Percentiles rank a stretch among this genome's conserved stretches.
phyloP scores from a whole-genome alignment of 2,888 invertebrate species.

The Notodromas monacha region DNA sequence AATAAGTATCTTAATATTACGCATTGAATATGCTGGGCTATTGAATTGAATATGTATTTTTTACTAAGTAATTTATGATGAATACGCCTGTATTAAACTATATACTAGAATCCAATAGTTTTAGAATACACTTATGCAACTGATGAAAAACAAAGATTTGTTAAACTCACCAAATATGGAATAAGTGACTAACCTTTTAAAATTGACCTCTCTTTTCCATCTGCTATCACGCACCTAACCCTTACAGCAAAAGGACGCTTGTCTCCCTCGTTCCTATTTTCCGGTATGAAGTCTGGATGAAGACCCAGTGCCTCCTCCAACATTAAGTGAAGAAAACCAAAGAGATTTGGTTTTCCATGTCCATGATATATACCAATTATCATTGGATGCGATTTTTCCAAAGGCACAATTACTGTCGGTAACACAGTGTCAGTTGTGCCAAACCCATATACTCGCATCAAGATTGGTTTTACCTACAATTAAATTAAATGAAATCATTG shows the following conservation, averaged over 20 bases:
- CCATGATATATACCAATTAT: slow-evolving; percentile 4
- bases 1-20: slow-evolving; percentile 4
- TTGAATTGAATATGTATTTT: slow-evolving; percentile 4
- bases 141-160: slow-evolving; percentile 4
- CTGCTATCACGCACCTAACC: slow-evolving; percentile 4
- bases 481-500: slow-evolving; percentile 4
- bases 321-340: slow-evolving; percentile 4
- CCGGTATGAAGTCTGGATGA: slow-evolving; percentile 4
- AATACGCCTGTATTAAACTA: slow-evolving; percentile 4
- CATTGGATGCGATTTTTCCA: slow-evolving; percentile 4
- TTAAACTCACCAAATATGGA: slow-evolving; percentile 4
- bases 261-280: slow-evolving; percentile 4
- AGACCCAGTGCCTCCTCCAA: slow-evolving; percentile 4
- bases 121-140: slow-evolving; percentile 4
- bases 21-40: slow-evolving; percentile 1
- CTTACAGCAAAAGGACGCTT: slow-evolving; percentile 4
- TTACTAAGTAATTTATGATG: slow-evolving; percentile 4
- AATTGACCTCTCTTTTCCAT: slow-evolving; percentile 4
- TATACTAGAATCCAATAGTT: slow-evolving; percentile 4
- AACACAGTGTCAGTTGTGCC: slow-evolving; percentile 4
- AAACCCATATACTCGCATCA: slow-evolving; percentile 4
- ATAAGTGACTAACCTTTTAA: slow-evolving; percentile 4
- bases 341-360: slow-evolving; percentile 2
- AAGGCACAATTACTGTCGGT: slow-evolving; percentile 4
- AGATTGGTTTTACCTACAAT: slow-evolving; percentile 4